Conservation (phyloP, 1,140 invertebrate species). For the Battus philenor region DNA sequence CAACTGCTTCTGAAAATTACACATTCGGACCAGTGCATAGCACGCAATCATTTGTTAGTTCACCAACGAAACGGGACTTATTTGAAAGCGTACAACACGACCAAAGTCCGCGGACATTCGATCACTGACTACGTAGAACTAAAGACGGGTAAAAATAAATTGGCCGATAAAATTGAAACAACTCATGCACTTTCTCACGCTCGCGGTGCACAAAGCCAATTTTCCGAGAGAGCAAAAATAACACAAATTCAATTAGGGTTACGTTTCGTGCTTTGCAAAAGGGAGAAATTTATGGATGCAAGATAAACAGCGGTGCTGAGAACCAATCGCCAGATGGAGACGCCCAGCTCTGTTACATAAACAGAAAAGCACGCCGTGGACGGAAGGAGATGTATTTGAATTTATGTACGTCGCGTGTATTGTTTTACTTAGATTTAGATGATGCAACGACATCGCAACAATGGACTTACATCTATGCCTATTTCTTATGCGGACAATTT, state of each 20-base stretch:
- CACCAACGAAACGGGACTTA: slow-evolving; percentile 21
- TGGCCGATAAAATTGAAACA: slow-evolving; percentile 36
- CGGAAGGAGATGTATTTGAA: slow-evolving; percentile 9
- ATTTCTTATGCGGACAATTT: slow-evolving; percentile 7
- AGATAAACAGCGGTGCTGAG: slow-evolving; percentile 32
- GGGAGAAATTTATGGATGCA: slow-evolving; percentile 39
- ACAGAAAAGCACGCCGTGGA: not conserved
- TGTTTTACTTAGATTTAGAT: slow-evolving; percentile 18
- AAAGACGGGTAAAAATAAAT: slow-evolving; percentile 20
- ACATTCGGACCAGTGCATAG: slow-evolving; percentile 21
- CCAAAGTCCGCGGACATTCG: slow-evolving; percentile 23
- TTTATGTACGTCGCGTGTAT: slow-evolving; percentile 14
- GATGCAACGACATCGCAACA: slow-evolving; percentile 12
- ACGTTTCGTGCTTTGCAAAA: slow-evolving; percentile 47
- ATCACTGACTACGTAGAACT: slow-evolving; percentile 23
- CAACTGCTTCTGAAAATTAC: slow-evolving; percentile 34
- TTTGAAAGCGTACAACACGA: slow-evolving; percentile 24
- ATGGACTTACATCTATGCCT: slow-evolving; percentile 5
- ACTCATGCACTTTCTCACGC: slow-evolving; percentile 59
- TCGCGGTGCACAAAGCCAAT: slow-evolving; percentile 57
- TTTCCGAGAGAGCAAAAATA: slow-evolving; percentile 58
- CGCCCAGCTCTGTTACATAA: slow-evolving; percentile 1
- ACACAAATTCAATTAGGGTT: slow-evolving; percentile 68
- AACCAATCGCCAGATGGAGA: slow-evolving; percentile 39
- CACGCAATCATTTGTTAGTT: slow-evolving; percentile 31